phyloP scores from a whole-genome alignment of 1,140 invertebrate species.

The Leptopilina boulardi region DNA sequence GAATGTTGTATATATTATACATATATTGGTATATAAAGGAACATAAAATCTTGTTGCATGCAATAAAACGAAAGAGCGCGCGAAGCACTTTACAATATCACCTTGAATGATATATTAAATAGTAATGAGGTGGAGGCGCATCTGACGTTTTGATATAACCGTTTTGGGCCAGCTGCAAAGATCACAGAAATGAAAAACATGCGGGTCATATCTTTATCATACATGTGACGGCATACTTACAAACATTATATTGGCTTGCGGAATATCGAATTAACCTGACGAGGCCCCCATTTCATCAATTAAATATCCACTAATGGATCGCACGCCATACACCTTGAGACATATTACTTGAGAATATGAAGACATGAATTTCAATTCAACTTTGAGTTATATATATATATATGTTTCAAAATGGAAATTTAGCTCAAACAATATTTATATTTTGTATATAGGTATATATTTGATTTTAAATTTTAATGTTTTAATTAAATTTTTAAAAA shows the following conservation, averaged over 20 bases:
- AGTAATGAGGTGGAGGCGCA: constrained; percentile 57
- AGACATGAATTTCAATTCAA: neutral
- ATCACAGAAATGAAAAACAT: constrained; percentile 58
- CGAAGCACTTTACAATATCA: neutral
- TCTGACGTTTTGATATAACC: constrained; percentile 57
- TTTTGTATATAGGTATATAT: no score
- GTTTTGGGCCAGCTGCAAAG: constrained; percentile 64
- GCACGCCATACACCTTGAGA: constrained; percentile 2
- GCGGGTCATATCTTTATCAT: constrained; percentile 66
- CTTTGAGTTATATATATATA: neutral
- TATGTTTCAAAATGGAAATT: no score
- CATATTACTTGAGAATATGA: neutral
- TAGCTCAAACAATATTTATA: no score
- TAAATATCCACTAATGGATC: constrained; percentile 12
- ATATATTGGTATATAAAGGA: no score
- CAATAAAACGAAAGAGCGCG: neutral
- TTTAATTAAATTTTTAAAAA: no score
- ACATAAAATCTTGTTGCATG: neutral
- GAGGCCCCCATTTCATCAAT: constrained; percentile 21
- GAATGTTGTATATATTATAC: no score
- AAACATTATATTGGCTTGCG: constrained; percentile 42
- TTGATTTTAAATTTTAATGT: no score
- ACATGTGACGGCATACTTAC: constrained; percentile 46
- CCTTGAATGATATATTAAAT: constrained; percentile 31
- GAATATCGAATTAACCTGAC: constrained; percentile 54